Evolutionary conservation across 2,113 vertebrate species (phyloP).

Genomic region (Strix aluco): DNA sequence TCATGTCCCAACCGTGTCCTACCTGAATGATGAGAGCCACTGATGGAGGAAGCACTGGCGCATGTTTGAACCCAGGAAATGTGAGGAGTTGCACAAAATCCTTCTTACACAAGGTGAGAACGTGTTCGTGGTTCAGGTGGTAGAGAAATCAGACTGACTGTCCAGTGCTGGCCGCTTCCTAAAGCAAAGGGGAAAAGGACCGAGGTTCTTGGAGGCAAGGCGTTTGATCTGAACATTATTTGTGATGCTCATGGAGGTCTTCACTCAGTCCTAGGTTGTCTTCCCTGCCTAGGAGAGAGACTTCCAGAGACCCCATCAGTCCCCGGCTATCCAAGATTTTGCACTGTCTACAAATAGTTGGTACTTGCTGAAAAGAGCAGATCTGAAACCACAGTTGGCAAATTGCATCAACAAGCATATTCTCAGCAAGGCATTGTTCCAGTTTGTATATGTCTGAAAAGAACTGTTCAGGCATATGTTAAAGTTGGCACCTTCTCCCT

Average conservation of each 20-base stretch:
- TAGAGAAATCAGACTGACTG: neutral
- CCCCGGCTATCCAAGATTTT: neutral
- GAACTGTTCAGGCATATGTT: slow-evolving; percentile 67
- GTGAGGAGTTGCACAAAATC: neutral
- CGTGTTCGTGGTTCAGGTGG: rapidly evolving
- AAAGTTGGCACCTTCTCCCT: slow-evolving; percentile 64
- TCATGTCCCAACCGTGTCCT: rapidly evolving
- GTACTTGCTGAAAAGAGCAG: slow-evolving; percentile 65
- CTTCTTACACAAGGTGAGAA: neutral
- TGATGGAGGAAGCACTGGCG: neutral
- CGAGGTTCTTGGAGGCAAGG: neutral
- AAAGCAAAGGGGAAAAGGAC: neutral
- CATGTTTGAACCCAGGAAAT: neutral
- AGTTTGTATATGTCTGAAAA: slow-evolving; percentile 71
- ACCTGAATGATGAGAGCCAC: neutral
- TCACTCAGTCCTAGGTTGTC: neutral
- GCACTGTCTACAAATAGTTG: slow-evolving; percentile 47
- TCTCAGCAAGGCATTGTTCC: slow-evolving; percentile 63
- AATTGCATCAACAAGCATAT: slow-evolving; percentile 69
- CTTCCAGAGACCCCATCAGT: neutral
- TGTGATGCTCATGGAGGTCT: neutral
- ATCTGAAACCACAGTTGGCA: slow-evolving; percentile 69
- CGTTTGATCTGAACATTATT: neutral
- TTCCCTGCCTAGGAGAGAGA: neutral
- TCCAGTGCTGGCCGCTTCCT: neutral